phyloP scores from a whole-genome alignment of 2,888 invertebrate species.

The Baccha elongata region DNA sequence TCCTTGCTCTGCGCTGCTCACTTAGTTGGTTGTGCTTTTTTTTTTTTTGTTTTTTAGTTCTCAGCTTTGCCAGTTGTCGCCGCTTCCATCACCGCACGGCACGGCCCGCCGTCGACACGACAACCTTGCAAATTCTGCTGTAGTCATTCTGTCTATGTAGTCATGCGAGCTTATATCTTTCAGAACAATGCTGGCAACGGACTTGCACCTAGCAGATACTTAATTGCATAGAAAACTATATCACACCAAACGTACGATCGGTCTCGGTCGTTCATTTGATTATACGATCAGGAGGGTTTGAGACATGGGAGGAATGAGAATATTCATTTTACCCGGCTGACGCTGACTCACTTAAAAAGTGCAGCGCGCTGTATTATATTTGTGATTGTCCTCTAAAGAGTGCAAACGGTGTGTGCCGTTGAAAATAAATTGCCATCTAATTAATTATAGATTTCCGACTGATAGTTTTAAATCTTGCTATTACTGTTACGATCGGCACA shows the following conservation, averaged over 20 bases:
- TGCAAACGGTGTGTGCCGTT: conserved; percentile 40
- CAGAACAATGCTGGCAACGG: conserved; percentile 52
- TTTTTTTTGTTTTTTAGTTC: conserved; percentile 5
- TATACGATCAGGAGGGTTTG: background rate
- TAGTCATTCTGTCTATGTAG: conserved; percentile 71
- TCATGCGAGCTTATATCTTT: conserved; percentile 46
- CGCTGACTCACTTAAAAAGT: conserved; percentile 60
- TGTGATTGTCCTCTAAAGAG: conserved; percentile 61
- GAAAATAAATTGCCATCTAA: conserved; percentile 67
- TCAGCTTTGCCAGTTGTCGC: conserved; percentile 40
- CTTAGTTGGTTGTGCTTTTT: conserved; percentile 17
- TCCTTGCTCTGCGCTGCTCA: conserved; percentile 5
- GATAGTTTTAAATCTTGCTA: conserved; percentile 58
- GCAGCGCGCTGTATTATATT: conserved; percentile 30
- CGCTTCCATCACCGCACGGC: background rate
- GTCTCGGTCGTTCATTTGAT: conserved; percentile 22
- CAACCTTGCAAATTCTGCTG: conserved; percentile 64
- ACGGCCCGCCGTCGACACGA: conserved; percentile 1
- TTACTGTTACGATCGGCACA: conserved; percentile 36
- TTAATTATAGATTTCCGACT: conserved; percentile 70
- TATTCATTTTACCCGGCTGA: conserved; percentile 32
- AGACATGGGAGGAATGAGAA: conserved; percentile 19
- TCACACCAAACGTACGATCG: conserved; percentile 32
- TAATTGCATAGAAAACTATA: conserved; percentile 64
- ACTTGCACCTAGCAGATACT: conserved; percentile 39